phyloP scores from a whole-genome alignment of 2,888 invertebrate genomes.

The Agrochola litura region DNA sequence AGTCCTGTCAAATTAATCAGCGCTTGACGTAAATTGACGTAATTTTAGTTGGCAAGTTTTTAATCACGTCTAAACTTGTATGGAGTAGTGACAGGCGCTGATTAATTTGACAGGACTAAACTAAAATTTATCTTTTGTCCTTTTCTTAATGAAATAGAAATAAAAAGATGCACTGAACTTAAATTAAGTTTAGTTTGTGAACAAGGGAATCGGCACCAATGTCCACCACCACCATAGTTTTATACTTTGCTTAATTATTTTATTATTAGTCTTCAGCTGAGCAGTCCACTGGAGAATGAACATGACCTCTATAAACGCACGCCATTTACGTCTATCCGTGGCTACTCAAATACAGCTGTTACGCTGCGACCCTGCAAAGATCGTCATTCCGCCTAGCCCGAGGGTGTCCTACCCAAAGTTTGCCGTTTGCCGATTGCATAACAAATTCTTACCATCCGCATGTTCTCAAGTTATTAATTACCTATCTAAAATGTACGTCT shows the following conservation, averaged over 20 bases:
- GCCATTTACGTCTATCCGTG: neutral
- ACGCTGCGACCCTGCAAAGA: neutral
- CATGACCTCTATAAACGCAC: too few species aligned
- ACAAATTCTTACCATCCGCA: neutral
- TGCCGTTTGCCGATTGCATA: neutral
- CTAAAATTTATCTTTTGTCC: too few species aligned
- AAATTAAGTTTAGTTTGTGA: too few species aligned
- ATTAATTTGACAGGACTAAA: too few species aligned
- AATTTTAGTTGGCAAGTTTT: too few species aligned
- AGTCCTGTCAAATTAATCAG: too few species aligned
- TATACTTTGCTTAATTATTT: neutral
- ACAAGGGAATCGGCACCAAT: too few species aligned
- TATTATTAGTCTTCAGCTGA: neutral
- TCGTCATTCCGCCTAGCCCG: neutral
- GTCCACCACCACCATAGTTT: neutral
- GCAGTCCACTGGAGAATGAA: neutral
- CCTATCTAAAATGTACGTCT: neutral
- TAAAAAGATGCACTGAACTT: too few species aligned
- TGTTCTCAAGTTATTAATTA: neutral
- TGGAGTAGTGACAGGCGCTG: too few species aligned
- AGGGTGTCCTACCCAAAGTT: neutral
- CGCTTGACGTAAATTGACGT: too few species aligned
- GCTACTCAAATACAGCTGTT: neutral
- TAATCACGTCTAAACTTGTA: too few species aligned
- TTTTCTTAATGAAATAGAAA: too few species aligned